These are phyloP conservation scores for Myopa testacea DNA, from an alignment of 2,888 invertebrate genomes.

Conservation along the genomic window DNA sequence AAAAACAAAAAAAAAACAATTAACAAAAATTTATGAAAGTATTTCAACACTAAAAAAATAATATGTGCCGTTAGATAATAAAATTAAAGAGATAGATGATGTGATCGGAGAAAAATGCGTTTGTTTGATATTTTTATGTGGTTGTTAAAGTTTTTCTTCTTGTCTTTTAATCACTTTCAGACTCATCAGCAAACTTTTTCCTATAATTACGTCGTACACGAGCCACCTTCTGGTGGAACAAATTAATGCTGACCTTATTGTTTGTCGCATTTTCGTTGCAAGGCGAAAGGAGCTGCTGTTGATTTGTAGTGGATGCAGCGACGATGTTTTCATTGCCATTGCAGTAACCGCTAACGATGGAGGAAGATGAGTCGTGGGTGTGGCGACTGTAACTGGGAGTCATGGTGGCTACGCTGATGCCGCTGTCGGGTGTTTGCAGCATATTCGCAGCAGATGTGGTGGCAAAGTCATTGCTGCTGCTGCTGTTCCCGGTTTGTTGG, in stretches of 20 bases:
- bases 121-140: background rate
- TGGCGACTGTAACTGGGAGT: slow-evolving; percentile 48
- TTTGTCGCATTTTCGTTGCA: slow-evolving; percentile 42
- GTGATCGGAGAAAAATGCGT: background rate
- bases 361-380: slow-evolving; percentile 31
- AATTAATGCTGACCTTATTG: slow-evolving; percentile 51
- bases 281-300: slow-evolving; percentile 30
- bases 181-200: slow-evolving; percentile 72
- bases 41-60: background rate
- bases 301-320: slow-evolving; percentile 10
- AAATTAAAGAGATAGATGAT: slow-evolving; percentile 13
- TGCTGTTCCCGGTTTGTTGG: background rate
- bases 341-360: slow-evolving; percentile 13
- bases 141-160: background rate
- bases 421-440: slow-evolving; percentile 58
- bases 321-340: slow-evolving; percentile 21
- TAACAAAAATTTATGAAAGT: background rate
- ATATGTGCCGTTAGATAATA: background rate
- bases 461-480: slow-evolving; percentile 5
- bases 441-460: slow-evolving; percentile 25
- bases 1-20: background rate
- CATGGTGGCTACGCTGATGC: slow-evolving; percentile 54
- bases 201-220: slow-evolving; percentile 75
- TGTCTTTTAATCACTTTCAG: slow-evolving; percentile 72
- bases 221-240: slow-evolving; percentile 71